These are phyloP conservation scores for Craterocephalus amniculus DNA, from an alignment of 2,797 vertebrate genomes.

Conservation along the genomic window DNA sequence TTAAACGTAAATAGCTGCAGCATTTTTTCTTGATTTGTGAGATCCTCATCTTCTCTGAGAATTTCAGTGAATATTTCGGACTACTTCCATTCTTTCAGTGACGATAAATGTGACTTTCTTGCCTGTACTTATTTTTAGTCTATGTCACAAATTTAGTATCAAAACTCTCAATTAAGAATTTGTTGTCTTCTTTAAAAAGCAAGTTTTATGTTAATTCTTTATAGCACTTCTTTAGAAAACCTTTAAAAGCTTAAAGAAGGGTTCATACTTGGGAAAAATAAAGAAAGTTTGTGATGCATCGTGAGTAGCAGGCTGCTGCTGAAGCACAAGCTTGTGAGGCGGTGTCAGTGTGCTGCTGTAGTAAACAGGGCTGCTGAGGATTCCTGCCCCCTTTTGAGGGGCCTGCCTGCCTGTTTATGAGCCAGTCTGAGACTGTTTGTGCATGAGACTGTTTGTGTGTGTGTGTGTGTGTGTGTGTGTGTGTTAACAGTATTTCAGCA, in stretches of 20 bases:
- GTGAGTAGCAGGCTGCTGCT: conserved; percentile 41
- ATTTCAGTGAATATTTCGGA: conserved; percentile 9
- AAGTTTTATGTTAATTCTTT: background rate
- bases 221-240: background rate
- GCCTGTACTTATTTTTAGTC: background rate
- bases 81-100: background rate
- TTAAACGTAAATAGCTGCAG: conserved; percentile 19
- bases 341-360: conserved; percentile 82
- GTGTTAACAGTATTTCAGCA: conserved; percentile 62
- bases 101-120: background rate
- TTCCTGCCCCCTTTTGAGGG: conserved; percentile 82
- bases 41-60: conserved; percentile 6
- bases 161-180: background rate
- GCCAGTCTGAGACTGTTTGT: conserved; percentile 76
- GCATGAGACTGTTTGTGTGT: conserved; percentile 63
- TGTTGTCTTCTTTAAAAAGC: background rate
- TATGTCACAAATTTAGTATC: background rate
- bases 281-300: conserved; percentile 46
- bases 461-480: conserved; percentile 55
- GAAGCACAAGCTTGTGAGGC: conserved; percentile 67
- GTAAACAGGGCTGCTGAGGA: conserved; percentile 80
- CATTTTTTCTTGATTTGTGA: conserved; percentile 8
- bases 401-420: conserved; percentile 85
- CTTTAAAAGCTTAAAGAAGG: background rate
- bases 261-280: conserved; percentile 16